Evolutionary conservation across 35 echinoderm and acorn worm species (phyloP).

Genomic region (Eucidaris tribuloides): DNA sequence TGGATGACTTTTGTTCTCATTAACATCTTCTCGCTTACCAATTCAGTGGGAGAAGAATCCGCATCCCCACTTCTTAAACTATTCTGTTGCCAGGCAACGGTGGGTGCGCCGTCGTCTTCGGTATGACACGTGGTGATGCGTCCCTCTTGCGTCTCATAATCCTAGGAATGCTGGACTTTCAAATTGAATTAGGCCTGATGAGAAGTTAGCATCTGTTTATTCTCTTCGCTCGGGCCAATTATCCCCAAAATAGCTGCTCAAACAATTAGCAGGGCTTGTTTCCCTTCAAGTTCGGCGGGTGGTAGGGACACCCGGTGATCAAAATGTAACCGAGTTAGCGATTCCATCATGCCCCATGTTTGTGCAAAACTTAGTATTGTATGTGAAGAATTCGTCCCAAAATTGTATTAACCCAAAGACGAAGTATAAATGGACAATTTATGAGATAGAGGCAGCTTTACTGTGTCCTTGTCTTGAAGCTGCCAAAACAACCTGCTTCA

Average conservation of each 20-base stretch:
- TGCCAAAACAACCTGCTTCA: slow-evolving; percentile 25
- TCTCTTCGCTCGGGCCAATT: slow-evolving; percentile 30
- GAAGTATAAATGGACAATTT: slow-evolving; percentile 23
- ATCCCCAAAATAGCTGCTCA: slow-evolving; percentile 37
- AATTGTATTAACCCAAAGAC: slow-evolving; percentile 38
- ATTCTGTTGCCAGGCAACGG: slow-evolving; percentile 29
- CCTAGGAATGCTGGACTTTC: slow-evolving; percentile 19
- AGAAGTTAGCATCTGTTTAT: slow-evolving; percentile 51
- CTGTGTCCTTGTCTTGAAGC: not conserved
- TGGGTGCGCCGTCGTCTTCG: slow-evolving; percentile 4
- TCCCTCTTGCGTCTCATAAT: slow-evolving; percentile 13
- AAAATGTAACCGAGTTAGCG: slow-evolving; percentile 30
- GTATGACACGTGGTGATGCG: slow-evolving; percentile 10
- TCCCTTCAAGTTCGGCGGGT: not conserved
- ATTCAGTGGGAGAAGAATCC: not conserved
- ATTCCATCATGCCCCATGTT: slow-evolving; percentile 8
- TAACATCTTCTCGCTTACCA: not conserved
- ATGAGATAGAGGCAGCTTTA: slow-evolving; percentile 20
- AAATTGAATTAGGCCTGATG: slow-evolving; percentile 52
- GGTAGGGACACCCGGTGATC: slow-evolving; percentile 1
- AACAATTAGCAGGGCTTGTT: slow-evolving; percentile 31
- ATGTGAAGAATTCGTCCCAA: slow-evolving; percentile 34
- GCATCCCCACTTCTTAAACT: not conserved
- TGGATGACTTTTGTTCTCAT: slow-evolving; percentile 21
- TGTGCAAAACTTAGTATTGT: not conserved